Base-by-base conservation (phyloP, 2,888 invertebrate species). In the Leptarthrus brevirostris region DNA sequence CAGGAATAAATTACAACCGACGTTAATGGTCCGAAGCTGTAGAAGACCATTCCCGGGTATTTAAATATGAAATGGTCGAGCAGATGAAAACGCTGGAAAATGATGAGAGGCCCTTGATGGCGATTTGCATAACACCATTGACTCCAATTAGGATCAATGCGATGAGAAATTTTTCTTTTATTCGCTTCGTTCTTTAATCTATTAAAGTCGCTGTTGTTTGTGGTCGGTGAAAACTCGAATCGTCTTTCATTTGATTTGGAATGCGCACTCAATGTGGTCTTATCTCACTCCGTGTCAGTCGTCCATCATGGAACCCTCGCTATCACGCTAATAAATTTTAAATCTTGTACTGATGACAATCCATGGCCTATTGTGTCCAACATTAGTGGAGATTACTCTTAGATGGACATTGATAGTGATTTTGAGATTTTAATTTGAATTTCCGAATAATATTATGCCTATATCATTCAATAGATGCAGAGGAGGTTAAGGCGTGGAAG, bases 1-100 rank as follows among this genome's bases (percentile, higher is more conserved):
- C 56, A 20, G 40, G 71, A 72, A 72, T 72, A 72, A 72, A 72
- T 72, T 72, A 72, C 71, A 20, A 52, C 26, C 71, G 71, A 72
- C 71, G 36, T 53, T 72, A 72, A 72, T 72, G 71, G 53, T 44
- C 36, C 54, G 56, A 20, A 20, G 54, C 40, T 52, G 69, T 49
- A 53, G 24, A 47, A 66, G 47, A 24, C 47, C 64, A 18, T 34
- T 14, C 12, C 24, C 8, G 44, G 47, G 24, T 34, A 66, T 66
- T 66, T 66, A 66, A 66, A 66, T 66, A 66, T 47, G 64, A 66
- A 66, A 66, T 34, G 64, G 47, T 12, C 47, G 47, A 47, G 64
- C 36, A 22, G 18, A 52, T 20, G 26, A 24, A 66, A 47, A 14
- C 20, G 44, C 24, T 44, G 64, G 26, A 66, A 66, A 66, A 66